phyloP scores from a whole-genome alignment of 2,797 vertebrate genomes.

The Rhinatrema bivittatum region DNA sequence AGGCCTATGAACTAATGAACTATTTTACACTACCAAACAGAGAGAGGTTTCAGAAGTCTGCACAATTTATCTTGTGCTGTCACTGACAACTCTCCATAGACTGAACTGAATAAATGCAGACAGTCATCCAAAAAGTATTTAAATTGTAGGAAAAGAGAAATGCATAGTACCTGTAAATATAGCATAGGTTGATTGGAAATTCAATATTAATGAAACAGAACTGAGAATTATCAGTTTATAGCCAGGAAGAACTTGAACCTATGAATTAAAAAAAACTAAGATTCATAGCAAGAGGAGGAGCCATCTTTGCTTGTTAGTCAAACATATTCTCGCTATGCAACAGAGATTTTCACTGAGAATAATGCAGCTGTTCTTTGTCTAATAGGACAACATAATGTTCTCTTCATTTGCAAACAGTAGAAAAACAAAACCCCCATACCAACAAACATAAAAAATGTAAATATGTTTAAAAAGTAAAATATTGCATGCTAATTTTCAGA shows the following conservation, averaged over 20 bases:
- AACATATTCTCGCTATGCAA: rapidly evolving
- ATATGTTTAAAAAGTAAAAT: no score
- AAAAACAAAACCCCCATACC: no score
- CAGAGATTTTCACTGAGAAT: not conserved
- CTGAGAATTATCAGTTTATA: not conserved
- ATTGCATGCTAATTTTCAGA: no score
- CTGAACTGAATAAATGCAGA: not conserved
- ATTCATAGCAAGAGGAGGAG: not conserved
- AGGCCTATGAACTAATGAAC: not conserved
- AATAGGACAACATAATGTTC: no score
- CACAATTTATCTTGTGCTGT: not conserved
- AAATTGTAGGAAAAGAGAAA: not conserved
- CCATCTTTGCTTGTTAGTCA: not conserved
- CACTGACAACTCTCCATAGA: not conserved
- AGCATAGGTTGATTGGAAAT: no score
- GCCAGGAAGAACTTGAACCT: not conserved
- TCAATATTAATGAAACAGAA: not conserved
- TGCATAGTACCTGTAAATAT: no score
- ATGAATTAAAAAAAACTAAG: not conserved
- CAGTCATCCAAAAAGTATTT: not conserved
- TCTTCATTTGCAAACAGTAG: no score
- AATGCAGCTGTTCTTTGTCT: no score
- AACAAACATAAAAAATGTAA: no score
- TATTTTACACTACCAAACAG: not conserved
- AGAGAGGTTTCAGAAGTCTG: not conserved